Evolutionary conservation across 2,113 vertebrate genomes (phyloP), one percentile per base, ranked within the genome.

Genomic region (Phylloscopus trochiloides): DNA sequence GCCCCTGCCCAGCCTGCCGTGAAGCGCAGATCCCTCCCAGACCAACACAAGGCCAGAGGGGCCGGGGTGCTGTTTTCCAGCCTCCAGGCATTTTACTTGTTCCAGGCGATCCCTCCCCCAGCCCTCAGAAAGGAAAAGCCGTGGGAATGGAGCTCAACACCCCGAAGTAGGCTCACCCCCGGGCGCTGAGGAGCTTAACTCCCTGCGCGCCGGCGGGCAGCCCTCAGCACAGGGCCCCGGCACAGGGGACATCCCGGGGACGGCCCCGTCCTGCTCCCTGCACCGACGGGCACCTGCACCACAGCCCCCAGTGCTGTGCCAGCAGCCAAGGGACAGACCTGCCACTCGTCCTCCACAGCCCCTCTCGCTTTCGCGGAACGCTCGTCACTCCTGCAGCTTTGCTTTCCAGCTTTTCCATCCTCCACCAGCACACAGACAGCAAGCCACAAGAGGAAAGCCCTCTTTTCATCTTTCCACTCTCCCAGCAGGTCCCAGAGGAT

Each of bases 131-230:
- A 93, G 89, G 71, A 93, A 91, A 94, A 96, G 96, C 86, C 95
- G 93, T 93, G 93, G 94, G 95, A 97, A 97, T 94, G 94, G 92
- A 92, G 92, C 95, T 86, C 86, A 59, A 82, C 86, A 90, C 81
- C 91, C 86, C 32, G 75, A 95, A 89, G 87, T 10, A 78, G 90
- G 71, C 61, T 88, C 82, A 82, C 72, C 94, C 94, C 86, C 71
- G 36, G 83, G 75, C 66, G 5, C 52, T 4, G 7, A 70, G 67
- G 25, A 89, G 4, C 58, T 97, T 97, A 97, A 97, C 95, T 67
- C 96, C 63, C 86, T 95, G 65, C 1, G 12, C 0, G 92, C 93
- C 58, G 52, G 82, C 7, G 1, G 76, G 62, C 84, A 79, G 95
- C 76, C 10, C 63, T 74, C 18, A 0, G 2, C n/a, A 7, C 43